phyloP scores from a whole-genome alignment of 1,140 invertebrate genomes.

The Bicyclus anynana region DNA sequence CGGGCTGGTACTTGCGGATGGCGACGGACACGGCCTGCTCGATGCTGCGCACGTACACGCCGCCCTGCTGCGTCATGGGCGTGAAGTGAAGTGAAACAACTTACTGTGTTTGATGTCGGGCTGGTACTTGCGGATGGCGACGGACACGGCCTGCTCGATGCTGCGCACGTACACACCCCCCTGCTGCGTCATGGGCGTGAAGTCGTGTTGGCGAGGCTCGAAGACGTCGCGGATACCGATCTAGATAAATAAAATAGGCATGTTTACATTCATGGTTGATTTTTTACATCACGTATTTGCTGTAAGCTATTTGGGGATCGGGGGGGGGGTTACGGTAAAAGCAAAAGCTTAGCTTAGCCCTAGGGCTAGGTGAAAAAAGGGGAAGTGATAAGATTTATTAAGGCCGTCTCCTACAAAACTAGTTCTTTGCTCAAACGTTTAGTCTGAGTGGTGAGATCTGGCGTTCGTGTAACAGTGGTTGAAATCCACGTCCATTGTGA shows the following conservation, averaged over 20 bases:
- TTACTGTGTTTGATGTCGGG: conserved; percentile 47
- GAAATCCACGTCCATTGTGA: too few relatives aligned
- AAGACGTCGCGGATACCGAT: conserved; percentile 86
- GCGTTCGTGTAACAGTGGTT: too few relatives aligned
- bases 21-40: conserved; percentile 89
- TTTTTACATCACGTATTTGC: too few relatives aligned
- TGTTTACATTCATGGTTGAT: too few relatives aligned
- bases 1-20: conserved; percentile 83
- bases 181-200: conserved; percentile 86
- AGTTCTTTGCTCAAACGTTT: too few relatives aligned
- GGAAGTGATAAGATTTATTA: too few relatives aligned
- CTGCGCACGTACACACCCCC: conserved; percentile 86
- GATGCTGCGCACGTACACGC: conserved; percentile 87
- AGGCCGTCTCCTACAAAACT: too few relatives aligned
- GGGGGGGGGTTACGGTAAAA: too few relatives aligned
- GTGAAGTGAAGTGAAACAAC: neutral
- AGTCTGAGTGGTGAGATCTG: too few relatives aligned
- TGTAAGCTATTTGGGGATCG: too few relatives aligned
- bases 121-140: conserved; percentile 86
- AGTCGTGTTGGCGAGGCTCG: conserved; percentile 85
- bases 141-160: conserved; percentile 88
- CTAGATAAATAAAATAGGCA: conserved; percentile 75
- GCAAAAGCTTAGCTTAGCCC: too few relatives aligned
- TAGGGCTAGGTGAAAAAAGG: too few relatives aligned
- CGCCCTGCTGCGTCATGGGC: conserved; percentile 69